Percentiles rank a stretch among this genome's conserved stretches.
These are phyloP conservation scores for Tachyglossus aculeatus DNA, from an alignment of 2,797 vertebrate genomes.

Conservation along the genomic window DNA sequence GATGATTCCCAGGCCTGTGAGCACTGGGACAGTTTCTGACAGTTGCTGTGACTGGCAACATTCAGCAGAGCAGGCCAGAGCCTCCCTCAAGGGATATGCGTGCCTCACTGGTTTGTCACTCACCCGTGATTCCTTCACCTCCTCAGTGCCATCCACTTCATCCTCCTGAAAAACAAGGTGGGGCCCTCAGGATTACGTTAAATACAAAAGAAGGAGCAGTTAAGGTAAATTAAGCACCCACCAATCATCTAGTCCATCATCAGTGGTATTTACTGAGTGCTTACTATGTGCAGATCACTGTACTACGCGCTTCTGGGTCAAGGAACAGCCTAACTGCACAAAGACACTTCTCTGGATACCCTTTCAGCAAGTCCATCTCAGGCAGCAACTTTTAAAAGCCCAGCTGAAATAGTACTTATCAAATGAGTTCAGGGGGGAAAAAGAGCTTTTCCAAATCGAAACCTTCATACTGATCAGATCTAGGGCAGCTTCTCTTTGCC, in stretches of 20 bases:
- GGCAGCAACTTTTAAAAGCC: background rate
- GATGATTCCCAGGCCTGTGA: too few species aligned
- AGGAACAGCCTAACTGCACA: background rate
- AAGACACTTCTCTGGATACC: background rate
- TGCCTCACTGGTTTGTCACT: constrained; percentile 34
- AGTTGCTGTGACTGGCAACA: too few species aligned
- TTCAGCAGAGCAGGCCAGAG: background rate
- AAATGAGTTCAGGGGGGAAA: background rate
- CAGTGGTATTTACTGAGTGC: too few species aligned
- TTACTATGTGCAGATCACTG: too few species aligned
- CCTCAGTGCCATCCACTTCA: constrained; percentile 69
- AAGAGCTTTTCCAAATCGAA: background rate
- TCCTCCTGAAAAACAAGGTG: constrained; percentile 68
- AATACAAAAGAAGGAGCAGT: too few species aligned
- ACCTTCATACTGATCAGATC: background rate
- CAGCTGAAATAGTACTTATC: background rate
- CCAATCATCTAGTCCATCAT: too few species aligned
- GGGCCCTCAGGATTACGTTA: too few species aligned
- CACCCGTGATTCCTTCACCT: constrained; percentile 65
- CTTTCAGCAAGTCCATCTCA: background rate
- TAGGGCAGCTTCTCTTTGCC: background rate
- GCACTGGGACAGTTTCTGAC: too few species aligned
- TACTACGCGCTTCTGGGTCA: too few species aligned
- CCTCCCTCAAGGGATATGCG: background rate
- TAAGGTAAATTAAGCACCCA: too few species aligned